Evolutionary conservation across 2,113 vertebrate species (phyloP).

Genomic region (Hemichromis elongatus): DNA sequence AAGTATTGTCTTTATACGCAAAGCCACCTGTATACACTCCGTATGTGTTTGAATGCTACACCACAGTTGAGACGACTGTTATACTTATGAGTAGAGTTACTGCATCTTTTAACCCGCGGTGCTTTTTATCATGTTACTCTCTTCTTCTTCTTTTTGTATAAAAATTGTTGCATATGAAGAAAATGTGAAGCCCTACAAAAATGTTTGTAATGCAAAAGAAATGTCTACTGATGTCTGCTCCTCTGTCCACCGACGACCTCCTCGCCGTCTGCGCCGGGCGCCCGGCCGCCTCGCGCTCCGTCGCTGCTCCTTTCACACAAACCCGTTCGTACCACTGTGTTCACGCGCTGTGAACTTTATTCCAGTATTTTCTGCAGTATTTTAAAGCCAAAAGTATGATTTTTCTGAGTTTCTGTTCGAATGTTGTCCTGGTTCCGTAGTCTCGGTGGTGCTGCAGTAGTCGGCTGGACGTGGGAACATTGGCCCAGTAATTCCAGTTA

Average conservation of each 20-base stretch:
- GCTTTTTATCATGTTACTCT: conserved; percentile 65
- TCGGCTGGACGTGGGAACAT: background rate
- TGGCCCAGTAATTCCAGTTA: background rate
- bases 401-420: conserved; percentile 24
- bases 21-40: conserved; percentile 65
- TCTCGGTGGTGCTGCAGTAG: background rate
- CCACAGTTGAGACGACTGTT: conserved; percentile 56
- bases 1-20: conserved; percentile 69
- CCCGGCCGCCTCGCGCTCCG: conserved; percentile 26
- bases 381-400: conserved; percentile 45
- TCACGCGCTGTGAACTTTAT: conserved; percentile 12
- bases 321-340: conserved; percentile 38
- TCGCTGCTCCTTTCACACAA: background rate
- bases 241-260: conserved; percentile 31
- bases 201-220: conserved; percentile 65
- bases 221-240: conserved; percentile 77
- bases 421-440: conserved; percentile 54
- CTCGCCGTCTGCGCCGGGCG: conserved; percentile 26
- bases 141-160: conserved; percentile 58
- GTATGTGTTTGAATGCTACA: conserved; percentile 64
- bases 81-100: conserved; percentile 59
- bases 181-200: conserved; percentile 78
- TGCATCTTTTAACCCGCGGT: conserved; percentile 68
- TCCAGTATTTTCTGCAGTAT: conserved; percentile 12
- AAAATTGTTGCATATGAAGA: conserved; percentile 70